Evolutionary conservation across 2,888 invertebrate species (phyloP).

Genomic region (Craniophora ligustri): DNA sequence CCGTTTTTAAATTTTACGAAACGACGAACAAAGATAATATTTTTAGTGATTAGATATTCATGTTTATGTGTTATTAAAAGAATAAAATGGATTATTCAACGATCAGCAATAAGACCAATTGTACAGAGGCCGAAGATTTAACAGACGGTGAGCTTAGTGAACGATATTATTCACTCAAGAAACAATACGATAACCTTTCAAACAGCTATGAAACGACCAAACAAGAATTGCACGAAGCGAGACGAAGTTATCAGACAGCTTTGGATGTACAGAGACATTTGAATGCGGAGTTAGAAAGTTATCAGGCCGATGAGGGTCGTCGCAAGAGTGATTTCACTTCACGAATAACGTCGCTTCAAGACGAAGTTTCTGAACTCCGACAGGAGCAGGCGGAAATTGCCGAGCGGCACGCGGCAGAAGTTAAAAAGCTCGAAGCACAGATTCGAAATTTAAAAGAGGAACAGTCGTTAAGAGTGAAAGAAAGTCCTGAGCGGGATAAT

Average conservation of each 20-base stretch:
- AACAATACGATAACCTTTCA: conserved; percentile 77
- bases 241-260: conserved; percentile 80
- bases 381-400: conserved; percentile 71
- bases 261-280: conserved; percentile 82
- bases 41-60: background rate
- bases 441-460: conserved; percentile 77
- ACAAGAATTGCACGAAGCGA: conserved; percentile 82
- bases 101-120: conserved; percentile 79
- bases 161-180: conserved; percentile 78
- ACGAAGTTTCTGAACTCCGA: conserved; percentile 75
- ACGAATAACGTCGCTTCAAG: conserved; percentile 74
- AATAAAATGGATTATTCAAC: conserved; percentile 85
- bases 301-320: conserved; percentile 75
- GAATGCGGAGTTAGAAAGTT: conserved; percentile 77
- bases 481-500: conserved; percentile 74
- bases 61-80: conserved; percentile 12
- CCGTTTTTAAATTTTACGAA: conserved; percentile 19
- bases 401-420: conserved; percentile 72
- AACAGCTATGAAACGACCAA: conserved; percentile 76
- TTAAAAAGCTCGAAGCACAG: conserved; percentile 72
- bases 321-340: conserved; percentile 68
- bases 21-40: too few relatives aligned
- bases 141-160: conserved; percentile 79
- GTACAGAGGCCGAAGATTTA: conserved; percentile 76
- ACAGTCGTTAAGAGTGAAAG: conserved; percentile 64